A percentile compares a stretch with the other conserved stretches of the same genome.
Conservation (phyloP, 2,888 invertebrate genomes). For the Onthophagus sagittarius region DNA sequence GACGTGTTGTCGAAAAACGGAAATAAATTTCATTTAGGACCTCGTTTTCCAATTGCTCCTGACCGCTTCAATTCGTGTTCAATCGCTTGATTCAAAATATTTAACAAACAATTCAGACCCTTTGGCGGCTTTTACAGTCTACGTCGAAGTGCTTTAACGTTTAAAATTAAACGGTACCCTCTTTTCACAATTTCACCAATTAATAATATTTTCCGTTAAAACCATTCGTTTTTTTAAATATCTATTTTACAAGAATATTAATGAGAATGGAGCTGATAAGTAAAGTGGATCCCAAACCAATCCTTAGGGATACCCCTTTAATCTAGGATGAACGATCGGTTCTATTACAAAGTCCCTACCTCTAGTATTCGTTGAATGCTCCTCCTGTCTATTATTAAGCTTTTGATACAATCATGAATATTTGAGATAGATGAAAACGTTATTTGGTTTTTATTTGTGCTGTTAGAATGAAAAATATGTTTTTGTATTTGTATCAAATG, state of each 20-base stretch:
- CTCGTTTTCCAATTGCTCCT: neutral
- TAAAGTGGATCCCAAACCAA: neutral
- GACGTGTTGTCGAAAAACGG: neutral
- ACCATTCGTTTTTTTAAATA: neutral
- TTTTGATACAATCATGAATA: neutral
- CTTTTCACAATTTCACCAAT: neutral
- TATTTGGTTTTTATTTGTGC: too few relatives aligned
- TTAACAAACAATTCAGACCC: neutral
- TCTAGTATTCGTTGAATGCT: neutral
- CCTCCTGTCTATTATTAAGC: neutral
- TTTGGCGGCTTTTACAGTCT: neutral
- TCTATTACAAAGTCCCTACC: neutral
- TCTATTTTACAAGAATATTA: neutral
- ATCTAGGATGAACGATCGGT: neutral
- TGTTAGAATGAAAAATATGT: too few relatives aligned
- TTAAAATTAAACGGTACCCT: neutral
- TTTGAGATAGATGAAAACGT: too few relatives aligned
- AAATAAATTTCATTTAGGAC: neutral
- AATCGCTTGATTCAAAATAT: neutral
- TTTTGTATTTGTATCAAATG: too few relatives aligned
- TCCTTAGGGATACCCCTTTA: neutral
- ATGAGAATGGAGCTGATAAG: neutral
- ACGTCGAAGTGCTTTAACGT: too few relatives aligned
- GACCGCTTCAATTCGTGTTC: neutral
- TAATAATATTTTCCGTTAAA: neutral